Conservation (phyloP, 1,140 invertebrate genomes). For the Rhysida immarginata region DNA sequence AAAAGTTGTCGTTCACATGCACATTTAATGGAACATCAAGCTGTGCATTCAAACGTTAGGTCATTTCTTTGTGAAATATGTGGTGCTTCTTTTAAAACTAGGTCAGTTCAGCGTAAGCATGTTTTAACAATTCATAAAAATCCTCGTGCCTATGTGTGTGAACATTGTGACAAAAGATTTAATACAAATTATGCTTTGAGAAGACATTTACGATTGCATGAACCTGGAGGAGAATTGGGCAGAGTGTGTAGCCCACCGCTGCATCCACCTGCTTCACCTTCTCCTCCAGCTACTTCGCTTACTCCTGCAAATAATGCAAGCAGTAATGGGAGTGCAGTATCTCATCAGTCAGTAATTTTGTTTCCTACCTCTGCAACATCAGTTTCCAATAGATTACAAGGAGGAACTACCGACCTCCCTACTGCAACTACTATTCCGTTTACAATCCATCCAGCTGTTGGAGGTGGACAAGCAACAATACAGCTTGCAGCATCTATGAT, state of each 20-base stretch:
- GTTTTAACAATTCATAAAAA: slow-evolving; percentile 30
- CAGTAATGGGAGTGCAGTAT: background rate
- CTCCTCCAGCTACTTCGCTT: background rate
- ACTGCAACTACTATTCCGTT: background rate
- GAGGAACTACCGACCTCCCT: background rate
- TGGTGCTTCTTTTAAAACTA: slow-evolving; percentile 34
- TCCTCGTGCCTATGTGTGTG: slow-evolving; percentile 26
- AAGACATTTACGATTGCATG: slow-evolving; percentile 28
- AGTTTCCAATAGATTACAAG: background rate
- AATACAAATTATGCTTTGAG: slow-evolving; percentile 32
- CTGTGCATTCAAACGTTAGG: slow-evolving; percentile 30
- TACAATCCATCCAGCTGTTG: background rate
- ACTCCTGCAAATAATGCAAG: background rate
- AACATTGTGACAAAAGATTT: slow-evolving; percentile 27
- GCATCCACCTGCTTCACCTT: background rate
- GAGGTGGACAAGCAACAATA: background rate
- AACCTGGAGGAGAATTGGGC: slow-evolving; percentile 4
- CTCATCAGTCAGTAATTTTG: background rate
- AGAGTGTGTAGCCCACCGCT: background rate
- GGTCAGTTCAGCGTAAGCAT: slow-evolving; percentile 32
- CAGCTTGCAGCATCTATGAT: background rate
- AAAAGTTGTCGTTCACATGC: slow-evolving; percentile 31
- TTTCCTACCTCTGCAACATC: background rate
- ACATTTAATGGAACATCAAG: slow-evolving; percentile 19
- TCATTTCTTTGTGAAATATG: slow-evolving; percentile 34